Evolutionary conservation across 2,113 vertebrate species (phyloP).

Genomic region (Greenwoodochromis staneri): DNA sequence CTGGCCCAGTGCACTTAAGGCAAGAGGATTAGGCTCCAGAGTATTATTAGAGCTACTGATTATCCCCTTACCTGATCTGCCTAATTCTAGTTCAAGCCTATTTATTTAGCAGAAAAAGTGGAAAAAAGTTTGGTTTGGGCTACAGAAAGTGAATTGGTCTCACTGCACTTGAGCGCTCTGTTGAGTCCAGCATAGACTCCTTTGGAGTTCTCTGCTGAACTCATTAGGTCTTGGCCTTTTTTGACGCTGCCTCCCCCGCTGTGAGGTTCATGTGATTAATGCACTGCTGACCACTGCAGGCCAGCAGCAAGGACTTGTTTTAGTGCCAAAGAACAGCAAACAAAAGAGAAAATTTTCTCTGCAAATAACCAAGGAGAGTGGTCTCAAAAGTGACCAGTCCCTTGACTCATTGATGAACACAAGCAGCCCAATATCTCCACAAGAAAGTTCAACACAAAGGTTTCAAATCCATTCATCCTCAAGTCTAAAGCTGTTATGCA

Average conservation of each 20-base stretch:
- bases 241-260: conserved; percentile 32
- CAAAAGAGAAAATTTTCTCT: conserved; percentile 58
- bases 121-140: conserved; percentile 36
- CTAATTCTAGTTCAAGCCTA: conserved; percentile 52
- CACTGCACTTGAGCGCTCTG: neutral
- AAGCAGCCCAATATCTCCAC: neutral
- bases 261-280: conserved; percentile 58
- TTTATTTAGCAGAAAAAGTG: conserved; percentile 55
- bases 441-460: conserved; percentile 23
- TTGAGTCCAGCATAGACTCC: conserved; percentile 9
- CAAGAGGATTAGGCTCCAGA: conserved; percentile 78
- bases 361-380: conserved; percentile 24
- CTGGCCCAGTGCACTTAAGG: conserved; percentile 71
- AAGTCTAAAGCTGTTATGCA: conserved; percentile 9
- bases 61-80: conserved; percentile 72
- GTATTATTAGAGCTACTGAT: conserved; percentile 81
- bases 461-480: conserved; percentile 30
- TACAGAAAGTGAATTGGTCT: conserved; percentile 26
- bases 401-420: conserved; percentile 13
- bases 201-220: conserved; percentile 40
- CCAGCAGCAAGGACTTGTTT: conserved; percentile 44
- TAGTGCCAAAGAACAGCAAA: conserved; percentile 50
- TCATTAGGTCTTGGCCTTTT: conserved; percentile 62
- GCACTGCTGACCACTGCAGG: conserved; percentile 46
- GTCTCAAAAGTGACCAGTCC: conserved; percentile 1